These are phyloP conservation scores for Spisula solida DNA, from an alignment of 2,888 invertebrate species.

Conservation along the genomic window DNA sequence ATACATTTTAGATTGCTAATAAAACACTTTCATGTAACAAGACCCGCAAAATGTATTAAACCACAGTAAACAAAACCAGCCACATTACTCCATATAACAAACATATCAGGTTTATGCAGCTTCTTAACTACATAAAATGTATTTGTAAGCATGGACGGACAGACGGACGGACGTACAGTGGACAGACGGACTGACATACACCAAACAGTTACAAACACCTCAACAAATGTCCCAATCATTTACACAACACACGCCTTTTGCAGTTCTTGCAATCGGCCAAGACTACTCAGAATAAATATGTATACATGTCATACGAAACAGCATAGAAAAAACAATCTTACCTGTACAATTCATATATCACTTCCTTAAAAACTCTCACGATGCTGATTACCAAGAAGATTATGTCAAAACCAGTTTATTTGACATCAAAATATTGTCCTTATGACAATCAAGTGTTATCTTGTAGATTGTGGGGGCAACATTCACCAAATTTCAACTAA, in stretches of 20 bases:
- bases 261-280: no score
- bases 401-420: slow-evolving; percentile 51
- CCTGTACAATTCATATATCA: slow-evolving; percentile 47
- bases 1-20: no score
- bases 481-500: slow-evolving; percentile 64
- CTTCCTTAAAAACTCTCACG: slow-evolving; percentile 54
- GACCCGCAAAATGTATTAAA: no score
- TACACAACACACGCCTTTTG: not conserved
- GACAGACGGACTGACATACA: not conserved
- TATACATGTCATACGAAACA: not conserved
- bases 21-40: no score
- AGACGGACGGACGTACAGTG: not conserved
- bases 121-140: no score
- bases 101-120: no score
- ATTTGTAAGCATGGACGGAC: no score
- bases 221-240: not conserved
- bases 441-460: slow-evolving; percentile 50
- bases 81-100: no score
- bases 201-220: not conserved
- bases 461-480: slow-evolving; percentile 67
- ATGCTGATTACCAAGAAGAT: slow-evolving; percentile 64
- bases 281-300: not conserved
- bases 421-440: slow-evolving; percentile 57
- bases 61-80: no score
- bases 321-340: slow-evolving; percentile 25